Percentiles rank a stretch among this genome's conserved stretches.
Conservation (phyloP, 2,888 invertebrate species). For the Drosophila cognata region DNA sequence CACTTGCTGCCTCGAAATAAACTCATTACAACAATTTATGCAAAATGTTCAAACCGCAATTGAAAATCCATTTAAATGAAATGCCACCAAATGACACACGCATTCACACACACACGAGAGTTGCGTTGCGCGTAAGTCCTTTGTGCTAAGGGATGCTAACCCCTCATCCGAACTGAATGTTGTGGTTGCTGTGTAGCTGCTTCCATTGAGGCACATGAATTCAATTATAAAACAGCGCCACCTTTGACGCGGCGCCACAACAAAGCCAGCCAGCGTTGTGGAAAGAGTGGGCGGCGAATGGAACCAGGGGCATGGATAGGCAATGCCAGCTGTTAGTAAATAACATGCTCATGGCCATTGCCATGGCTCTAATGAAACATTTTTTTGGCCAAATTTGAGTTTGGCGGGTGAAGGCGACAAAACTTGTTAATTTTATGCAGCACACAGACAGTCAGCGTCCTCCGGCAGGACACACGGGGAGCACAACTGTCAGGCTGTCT, state of each 20-base stretch:
- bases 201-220: slow-evolving; percentile 83
- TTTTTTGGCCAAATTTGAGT: slow-evolving; percentile 40
- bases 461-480: slow-evolving; percentile 33
- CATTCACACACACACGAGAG: slow-evolving; percentile 8
- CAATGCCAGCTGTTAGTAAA: slow-evolving; percentile 59
- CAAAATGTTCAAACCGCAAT: slow-evolving; percentile 83
- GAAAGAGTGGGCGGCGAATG: background rate
- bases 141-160: slow-evolving; percentile 29
- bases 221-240: slow-evolving; percentile 83
- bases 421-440: slow-evolving; percentile 83
- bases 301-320: slow-evolving; percentile 15
- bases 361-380: slow-evolving; percentile 72
- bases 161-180: slow-evolving; percentile 19
- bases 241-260: slow-evolving; percentile 66
- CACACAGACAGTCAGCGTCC: slow-evolving; percentile 43
- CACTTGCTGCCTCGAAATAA: slow-evolving; percentile 67
- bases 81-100: slow-evolving; percentile 56
- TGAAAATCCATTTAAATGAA: slow-evolving; percentile 84
- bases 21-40: slow-evolving; percentile 84
- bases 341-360: slow-evolving; percentile 57
- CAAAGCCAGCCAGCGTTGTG: slow-evolving; percentile 34
- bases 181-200: slow-evolving; percentile 53
- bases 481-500: slow-evolving; percentile 49
- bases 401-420: slow-evolving; percentile 26
- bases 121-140: slow-evolving; percentile 1